Conservation (phyloP, 2,888 invertebrate genomes). For the Drosophila barbarae region DNA sequence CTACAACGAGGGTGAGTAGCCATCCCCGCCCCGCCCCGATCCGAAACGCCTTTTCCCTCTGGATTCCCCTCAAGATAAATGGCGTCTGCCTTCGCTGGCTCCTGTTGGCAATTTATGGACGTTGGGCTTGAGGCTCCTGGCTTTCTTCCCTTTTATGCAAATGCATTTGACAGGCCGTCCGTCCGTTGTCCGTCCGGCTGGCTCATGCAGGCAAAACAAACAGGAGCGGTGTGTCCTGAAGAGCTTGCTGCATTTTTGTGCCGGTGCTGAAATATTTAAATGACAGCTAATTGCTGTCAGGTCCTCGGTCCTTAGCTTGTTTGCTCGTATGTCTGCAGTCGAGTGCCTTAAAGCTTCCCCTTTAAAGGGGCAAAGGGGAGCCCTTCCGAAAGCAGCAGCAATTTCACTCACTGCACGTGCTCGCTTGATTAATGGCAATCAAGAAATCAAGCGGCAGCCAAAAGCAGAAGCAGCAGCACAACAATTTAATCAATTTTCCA, state of each 20-base stretch:
- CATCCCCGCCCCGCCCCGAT: background rate
- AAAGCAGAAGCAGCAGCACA: conserved; percentile 48
- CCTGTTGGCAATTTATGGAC: conserved; percentile 59
- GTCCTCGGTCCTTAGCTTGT: conserved; percentile 49
- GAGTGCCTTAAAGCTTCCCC: conserved; percentile 34
- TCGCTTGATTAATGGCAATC: conserved; percentile 70
- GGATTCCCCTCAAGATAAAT: conserved; percentile 58
- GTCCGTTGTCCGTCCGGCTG: conserved; percentile 17
- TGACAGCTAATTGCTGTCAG: conserved; percentile 71
- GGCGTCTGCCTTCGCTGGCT: conserved; percentile 21
- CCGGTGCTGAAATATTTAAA: conserved; percentile 71
- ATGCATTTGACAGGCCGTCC: conserved; percentile 55
- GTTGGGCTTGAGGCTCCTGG: conserved; percentile 36
- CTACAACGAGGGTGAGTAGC: conserved; percentile 87
- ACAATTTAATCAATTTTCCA: conserved; percentile 75
- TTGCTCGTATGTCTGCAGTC: conserved; percentile 64
- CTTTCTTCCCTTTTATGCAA: conserved; percentile 49
- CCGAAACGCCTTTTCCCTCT: background rate
- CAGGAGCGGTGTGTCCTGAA: conserved; percentile 23
- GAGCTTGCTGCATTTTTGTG: conserved; percentile 54
- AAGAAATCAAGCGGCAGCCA: conserved; percentile 59
- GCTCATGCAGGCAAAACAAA: conserved; percentile 38
- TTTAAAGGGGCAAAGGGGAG: conserved; percentile 15
- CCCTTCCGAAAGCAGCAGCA: conserved; percentile 10
- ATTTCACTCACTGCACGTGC: conserved; percentile 57